These are phyloP conservation scores for Pangasianodon gigas DNA, from an alignment of 2,113 vertebrate genomes.

Conservation along the genomic window DNA sequence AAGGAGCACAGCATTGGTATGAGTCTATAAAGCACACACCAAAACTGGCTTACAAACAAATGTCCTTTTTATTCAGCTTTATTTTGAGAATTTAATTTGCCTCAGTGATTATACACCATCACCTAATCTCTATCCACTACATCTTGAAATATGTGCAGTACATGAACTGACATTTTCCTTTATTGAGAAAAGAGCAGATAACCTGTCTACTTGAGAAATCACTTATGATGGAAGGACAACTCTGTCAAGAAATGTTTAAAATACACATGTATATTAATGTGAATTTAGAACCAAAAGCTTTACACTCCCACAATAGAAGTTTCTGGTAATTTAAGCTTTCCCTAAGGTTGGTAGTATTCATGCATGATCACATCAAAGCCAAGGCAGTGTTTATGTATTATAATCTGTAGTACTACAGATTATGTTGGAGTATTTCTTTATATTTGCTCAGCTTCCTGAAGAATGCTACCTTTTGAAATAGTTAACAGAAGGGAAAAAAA, in stretches of 20 bases:
- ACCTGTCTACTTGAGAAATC: neutral
- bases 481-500: neutral
- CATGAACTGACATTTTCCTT: neutral
- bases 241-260: neutral
- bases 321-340: no score
- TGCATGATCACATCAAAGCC: neutral
- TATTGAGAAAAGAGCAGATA: neutral
- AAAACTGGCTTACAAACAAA: neutral
- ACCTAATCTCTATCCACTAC: neutral
- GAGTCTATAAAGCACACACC: slow-evolving; percentile 29
- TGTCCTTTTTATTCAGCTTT: neutral
- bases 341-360: no score
- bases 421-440: no score
- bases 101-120: neutral
- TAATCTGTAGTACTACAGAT: no score
- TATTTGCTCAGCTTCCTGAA: neutral
- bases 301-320: neutral
- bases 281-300: neutral
- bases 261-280: neutral
- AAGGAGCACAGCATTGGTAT: slow-evolving; percentile 87
- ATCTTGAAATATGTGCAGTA: neutral
- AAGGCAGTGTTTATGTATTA: neutral
- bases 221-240: neutral
- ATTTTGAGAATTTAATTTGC: no score
- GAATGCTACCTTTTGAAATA: neutral